These are phyloP conservation scores for Diachasma alloeum DNA, from an alignment of 1,140 invertebrate genomes.

Conservation along the genomic window DNA sequence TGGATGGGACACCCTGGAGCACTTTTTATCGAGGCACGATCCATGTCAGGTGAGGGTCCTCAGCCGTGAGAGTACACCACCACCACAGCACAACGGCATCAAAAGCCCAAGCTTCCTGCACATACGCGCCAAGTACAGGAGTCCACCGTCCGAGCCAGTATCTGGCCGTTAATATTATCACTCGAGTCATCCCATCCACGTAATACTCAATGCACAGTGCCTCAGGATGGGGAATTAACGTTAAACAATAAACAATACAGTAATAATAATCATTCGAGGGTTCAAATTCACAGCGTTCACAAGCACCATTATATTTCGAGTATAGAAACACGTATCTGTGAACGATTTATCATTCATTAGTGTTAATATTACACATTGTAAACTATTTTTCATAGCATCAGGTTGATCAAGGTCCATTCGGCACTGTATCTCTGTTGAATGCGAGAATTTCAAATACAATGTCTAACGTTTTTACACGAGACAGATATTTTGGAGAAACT, in stretches of 20 bases:
- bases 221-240: not conserved
- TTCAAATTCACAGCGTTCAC: not conserved
- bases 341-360: not conserved
- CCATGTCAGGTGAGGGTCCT: conserved; percentile 83
- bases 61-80: conserved; percentile 62
- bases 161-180: conserved; percentile 42
- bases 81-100: conserved; percentile 42
- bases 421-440: not conserved
- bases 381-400: not conserved
- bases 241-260: not conserved
- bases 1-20: conserved; percentile 91
- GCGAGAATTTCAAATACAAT: not conserved
- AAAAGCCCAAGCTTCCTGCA: conserved; percentile 71
- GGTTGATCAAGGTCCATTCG: conserved; percentile 2
- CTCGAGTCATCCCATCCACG: not conserved
- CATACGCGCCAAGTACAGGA: conserved; percentile 78
- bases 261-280: not conserved
- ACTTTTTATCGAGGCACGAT: conserved; percentile 89
- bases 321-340: not conserved
- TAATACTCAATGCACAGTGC: not conserved
- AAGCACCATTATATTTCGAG: not conserved
- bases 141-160: conserved; percentile 66
- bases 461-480: not conserved
- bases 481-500: not conserved
- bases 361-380: not conserved